Evolutionary conservation across 2,888 invertebrate species (phyloP).

Genomic region (Macrophya annulata): DNA sequence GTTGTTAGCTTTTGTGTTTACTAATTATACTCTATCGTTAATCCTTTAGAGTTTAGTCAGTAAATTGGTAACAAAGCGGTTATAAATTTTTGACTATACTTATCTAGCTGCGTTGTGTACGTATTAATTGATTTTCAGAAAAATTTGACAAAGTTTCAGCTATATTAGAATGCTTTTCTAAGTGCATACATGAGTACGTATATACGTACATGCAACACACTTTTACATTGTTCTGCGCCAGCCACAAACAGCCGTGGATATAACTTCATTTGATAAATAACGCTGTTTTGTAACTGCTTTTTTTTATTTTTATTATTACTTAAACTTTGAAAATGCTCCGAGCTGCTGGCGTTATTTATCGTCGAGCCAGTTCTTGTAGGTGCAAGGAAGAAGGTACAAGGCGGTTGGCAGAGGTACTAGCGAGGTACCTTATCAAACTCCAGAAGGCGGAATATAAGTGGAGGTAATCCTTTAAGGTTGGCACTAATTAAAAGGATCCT

Average conservation of each 20-base stretch:
- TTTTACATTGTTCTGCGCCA: not conserved
- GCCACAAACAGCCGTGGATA: conserved; percentile 41
- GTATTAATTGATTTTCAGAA: not conserved
- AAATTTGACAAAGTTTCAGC: conserved; percentile 18
- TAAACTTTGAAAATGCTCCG: conserved; percentile 45
- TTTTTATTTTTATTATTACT: conserved; percentile 35
- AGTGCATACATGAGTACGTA: not conserved
- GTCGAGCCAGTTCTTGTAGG: conserved; percentile 45
- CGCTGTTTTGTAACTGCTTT: conserved; percentile 44
- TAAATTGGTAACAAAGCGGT: conserved; percentile 15
- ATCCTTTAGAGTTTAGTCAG: conserved; percentile 19
- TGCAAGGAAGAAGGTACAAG: conserved; percentile 45
- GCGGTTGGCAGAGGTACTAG: conserved; percentile 41
- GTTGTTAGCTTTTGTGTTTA: conserved; percentile 24
- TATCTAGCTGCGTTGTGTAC: not conserved
- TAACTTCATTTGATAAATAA: conserved; percentile 46
- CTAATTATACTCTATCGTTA: conserved; percentile 20
- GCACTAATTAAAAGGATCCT: conserved; percentile 53
- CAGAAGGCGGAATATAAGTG: conserved; percentile 53
- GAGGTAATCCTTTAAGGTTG: conserved; percentile 54
- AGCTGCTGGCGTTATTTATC: conserved; percentile 48
- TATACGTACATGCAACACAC: not conserved
- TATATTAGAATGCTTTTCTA: not conserved
- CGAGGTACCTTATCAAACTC: conserved; percentile 54
- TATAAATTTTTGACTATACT: conserved; percentile 32